phyloP scores from a whole-genome alignment of 2,113 vertebrate species.

The Hirundichthys speculiger region DNA sequence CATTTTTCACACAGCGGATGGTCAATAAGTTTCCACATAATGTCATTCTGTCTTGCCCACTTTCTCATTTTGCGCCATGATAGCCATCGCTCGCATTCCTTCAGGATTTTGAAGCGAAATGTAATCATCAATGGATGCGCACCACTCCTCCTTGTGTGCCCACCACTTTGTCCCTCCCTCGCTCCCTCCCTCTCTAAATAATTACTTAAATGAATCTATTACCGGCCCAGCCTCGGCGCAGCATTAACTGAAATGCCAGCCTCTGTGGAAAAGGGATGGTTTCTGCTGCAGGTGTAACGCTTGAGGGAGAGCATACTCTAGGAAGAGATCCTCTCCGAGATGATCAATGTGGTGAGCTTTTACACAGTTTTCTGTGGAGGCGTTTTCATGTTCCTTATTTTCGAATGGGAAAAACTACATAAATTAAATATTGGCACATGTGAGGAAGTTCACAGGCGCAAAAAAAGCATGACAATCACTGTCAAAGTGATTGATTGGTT shows the following conservation, averaged over 20 bases:
- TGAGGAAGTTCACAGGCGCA: conserved; percentile 14
- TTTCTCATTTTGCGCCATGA: not conserved
- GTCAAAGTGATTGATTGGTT: conserved; percentile 55
- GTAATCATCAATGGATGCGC: conserved; percentile 35
- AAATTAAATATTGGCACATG: not conserved
- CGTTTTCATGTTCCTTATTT: no score
- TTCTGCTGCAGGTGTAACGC: conserved; percentile 40
- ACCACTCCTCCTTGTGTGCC: conserved; percentile 24
- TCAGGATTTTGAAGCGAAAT: conserved; percentile 36
- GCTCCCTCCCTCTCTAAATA: conserved; percentile 52
- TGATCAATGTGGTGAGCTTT: not conserved
- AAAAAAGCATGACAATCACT: conserved; percentile 31
- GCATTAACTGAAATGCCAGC: conserved; percentile 55
- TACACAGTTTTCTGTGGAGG: no score
- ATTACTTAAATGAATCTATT: conserved; percentile 69
- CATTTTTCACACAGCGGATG: conserved; percentile 18
- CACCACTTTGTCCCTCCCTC: conserved; percentile 13
- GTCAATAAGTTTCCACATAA: conserved; percentile 27
- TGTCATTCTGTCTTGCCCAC: conserved; percentile 12
- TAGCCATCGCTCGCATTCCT: conserved; percentile 17
- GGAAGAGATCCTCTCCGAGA: conserved; percentile 14
- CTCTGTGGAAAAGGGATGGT: conserved; percentile 43
- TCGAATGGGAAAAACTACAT: no score
- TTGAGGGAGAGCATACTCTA: not conserved
- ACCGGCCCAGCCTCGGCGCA: conserved; percentile 24